Base-by-base conservation (phyloP, 2,113 vertebrate genomes). In the Oriolus oriolus region DNA sequence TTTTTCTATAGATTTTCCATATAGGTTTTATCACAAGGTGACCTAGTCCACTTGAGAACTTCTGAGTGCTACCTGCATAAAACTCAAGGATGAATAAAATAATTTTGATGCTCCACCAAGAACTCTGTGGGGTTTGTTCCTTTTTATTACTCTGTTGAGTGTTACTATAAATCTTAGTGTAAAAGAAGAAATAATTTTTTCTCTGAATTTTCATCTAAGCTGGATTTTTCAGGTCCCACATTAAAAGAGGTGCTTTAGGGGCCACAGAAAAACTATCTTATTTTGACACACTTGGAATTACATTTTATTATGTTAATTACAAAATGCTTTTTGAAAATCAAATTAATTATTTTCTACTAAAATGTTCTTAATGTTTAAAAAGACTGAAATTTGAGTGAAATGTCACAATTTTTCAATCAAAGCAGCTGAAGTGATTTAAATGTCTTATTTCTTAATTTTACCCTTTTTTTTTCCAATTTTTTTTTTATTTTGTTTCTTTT, bases 401-500 rank as follows among this genome's bases (percentile, higher is more conserved):
- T 77, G n/a, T 61, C 26, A 37, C 11, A 24, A 5, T 39, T 74
- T 59, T 64, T 39, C 30, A 73, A 26, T 63, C 30, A 76, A 68
- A 71, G 61, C 13, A 61, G 20, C 15, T 77, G 18, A 79, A 81
- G 8, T 60, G 2, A 85, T 87, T 76, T 65, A 80, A 94, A 68
- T 76, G 3, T 15, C 61, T 42, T 75, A 19, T 35, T 68, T 64
- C 22, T 60, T 64, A 87, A 59, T 75, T 74, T 87, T 45, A 18
- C 3, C 2, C 9, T 41, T 53, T 35, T 27, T 21, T 27, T 1
- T 0, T 2, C 7, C 7, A 8, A 5, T 31, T 90, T 44, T 2
- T 21, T 89, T 90, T 74, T 66, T 6, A 2, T 57, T 81, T 84
- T 65, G 3, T 70, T 81, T 77, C 30, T 79, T 88, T 80, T 69